Conservation (phyloP, 2,113 vertebrate species). For the Grus americana region DNA sequence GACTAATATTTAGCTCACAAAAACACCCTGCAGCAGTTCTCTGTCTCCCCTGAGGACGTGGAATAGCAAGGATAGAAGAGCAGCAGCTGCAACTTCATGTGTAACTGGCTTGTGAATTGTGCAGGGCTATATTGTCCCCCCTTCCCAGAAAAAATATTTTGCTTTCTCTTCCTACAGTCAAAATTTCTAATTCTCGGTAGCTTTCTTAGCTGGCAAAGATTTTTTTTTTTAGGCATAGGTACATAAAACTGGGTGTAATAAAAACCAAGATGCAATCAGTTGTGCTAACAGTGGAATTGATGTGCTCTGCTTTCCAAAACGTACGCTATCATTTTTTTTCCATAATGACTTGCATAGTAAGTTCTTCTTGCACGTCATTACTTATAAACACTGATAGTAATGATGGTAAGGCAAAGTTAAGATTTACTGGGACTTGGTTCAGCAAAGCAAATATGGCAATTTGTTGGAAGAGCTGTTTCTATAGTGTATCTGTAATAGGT, state of each 20-base stretch:
- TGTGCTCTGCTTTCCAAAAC: neutral
- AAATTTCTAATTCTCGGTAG: neutral
- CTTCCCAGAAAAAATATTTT: neutral
- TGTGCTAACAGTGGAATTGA: neutral
- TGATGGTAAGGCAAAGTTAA: neutral
- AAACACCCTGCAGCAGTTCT: neutral
- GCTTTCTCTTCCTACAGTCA: neutral
- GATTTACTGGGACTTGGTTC: neutral
- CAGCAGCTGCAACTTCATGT: neutral
- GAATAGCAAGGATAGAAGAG: neutral
- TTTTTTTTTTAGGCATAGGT: neutral
- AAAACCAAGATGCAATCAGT: neutral
- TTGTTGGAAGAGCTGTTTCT: neutral
- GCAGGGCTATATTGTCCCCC: neutral
- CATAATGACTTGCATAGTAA: neutral
- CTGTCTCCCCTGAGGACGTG: neutral
- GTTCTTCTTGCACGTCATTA: neutral
- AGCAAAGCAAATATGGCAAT: neutral
- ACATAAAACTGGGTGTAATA: rapidly evolving
- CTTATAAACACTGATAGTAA: neutral
- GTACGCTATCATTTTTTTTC: rapidly evolving
- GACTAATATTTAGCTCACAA: neutral
- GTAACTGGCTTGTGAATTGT: neutral
- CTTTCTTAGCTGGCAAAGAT: neutral
- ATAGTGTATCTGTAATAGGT: neutral